Evolutionary conservation across 2,888 invertebrate species (phyloP).

Genomic region (Fragum fragum): DNA sequence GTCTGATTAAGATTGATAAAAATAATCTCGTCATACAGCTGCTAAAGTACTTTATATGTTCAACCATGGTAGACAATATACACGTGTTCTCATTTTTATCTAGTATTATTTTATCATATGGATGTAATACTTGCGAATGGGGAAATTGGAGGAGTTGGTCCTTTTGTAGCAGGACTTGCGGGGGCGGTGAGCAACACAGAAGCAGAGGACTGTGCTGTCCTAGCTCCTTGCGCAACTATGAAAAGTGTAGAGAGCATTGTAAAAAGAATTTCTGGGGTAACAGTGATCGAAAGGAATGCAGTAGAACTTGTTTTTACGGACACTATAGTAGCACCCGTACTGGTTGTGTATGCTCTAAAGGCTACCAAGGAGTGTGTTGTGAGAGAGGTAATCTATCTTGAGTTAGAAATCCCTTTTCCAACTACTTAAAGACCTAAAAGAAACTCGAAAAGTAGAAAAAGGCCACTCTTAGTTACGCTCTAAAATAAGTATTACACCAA

Average conservation of each 20-base stretch:
- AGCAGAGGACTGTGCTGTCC: not conserved
- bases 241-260: not conserved
- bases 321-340: not conserved
- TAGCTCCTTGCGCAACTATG: not conserved
- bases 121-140: slow-evolving; percentile 4
- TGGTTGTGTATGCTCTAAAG: not conserved
- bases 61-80: no score
- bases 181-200: not conserved
- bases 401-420: no score
- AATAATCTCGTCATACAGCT: no score
- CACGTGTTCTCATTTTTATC: no score
- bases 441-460: no score
- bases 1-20: no score
- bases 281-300: not conserved
- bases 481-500: no score
- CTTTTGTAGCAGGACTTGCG: not conserved
- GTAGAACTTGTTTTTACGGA: not conserved
- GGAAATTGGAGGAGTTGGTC: not conserved
- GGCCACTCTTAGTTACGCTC: no score
- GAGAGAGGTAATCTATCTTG: not conserved
- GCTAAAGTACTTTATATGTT: no score
- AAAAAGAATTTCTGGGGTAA: not conserved
- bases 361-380: not conserved
- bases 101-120: no score
- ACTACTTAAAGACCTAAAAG: no score